Evolutionary conservation across 2,113 vertebrate genomes (phyloP).

Genomic region (Carlito syrichta): DNA sequence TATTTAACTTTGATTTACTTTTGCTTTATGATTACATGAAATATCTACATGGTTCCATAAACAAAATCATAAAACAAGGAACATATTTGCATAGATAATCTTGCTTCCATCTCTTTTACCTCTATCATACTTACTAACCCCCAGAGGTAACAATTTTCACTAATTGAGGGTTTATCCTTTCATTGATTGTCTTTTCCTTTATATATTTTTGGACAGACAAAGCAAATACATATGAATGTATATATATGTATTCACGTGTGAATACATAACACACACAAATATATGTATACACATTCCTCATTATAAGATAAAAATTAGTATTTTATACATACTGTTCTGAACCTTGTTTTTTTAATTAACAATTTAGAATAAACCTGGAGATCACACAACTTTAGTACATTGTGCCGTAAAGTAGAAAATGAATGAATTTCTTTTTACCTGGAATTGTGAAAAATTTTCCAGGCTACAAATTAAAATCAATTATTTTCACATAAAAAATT

Average conservation of each 20-base stretch:
- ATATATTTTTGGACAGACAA: not conserved
- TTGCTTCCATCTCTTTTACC: not conserved
- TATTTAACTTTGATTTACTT: not conserved
- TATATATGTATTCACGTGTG: not conserved
- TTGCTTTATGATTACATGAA: not conserved
- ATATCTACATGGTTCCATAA: not conserved
- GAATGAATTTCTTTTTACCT: not conserved
- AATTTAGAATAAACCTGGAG: not conserved
- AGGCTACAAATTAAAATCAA: not conserved
- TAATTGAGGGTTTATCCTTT: not conserved
- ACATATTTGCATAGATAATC: not conserved
- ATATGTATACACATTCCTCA: not conserved
- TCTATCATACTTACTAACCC: not conserved
- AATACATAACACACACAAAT: not conserved
- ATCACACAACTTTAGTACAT: not conserved
- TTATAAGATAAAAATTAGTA: not conserved
- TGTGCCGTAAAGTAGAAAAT: not conserved
- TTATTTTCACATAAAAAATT: not conserved
- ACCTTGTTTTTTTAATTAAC: not conserved
- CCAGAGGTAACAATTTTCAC: not conserved
- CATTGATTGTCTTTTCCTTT: not conserved
- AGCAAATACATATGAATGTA: not conserved
- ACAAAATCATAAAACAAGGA: not conserved
- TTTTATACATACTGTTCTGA: not conserved
- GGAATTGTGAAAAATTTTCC: not conserved